Percentiles rank a stretch among this genome's conserved stretches.
phyloP scores from a whole-genome alignment of 37 sponge, comb jelly and placozoan species.

The Sycon ciliatum region DNA sequence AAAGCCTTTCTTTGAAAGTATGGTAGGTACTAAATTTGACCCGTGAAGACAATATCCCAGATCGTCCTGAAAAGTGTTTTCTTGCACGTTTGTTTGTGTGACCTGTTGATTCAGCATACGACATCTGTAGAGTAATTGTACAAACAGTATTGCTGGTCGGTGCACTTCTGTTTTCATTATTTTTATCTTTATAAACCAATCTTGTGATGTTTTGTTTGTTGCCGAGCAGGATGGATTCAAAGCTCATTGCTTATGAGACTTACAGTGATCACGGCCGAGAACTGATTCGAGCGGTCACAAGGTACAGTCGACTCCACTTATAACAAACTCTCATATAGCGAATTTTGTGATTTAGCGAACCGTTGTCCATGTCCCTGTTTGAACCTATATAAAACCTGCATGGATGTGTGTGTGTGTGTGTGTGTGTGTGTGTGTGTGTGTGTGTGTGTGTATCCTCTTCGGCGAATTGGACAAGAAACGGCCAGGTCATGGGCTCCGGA shows the following conservation, averaged over 20 bases:
- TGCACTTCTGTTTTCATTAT: background rate
- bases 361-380: background rate
- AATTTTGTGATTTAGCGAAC: background rate
- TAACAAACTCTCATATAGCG: too few relatives aligned
- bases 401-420: background rate
- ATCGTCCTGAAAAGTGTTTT: too few relatives aligned
- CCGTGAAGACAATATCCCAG: too few relatives aligned
- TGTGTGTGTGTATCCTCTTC: background rate
- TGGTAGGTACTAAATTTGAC: too few relatives aligned
- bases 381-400: background rate
- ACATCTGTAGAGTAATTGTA: background rate
- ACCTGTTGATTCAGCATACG: background rate
- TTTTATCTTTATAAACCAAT: background rate
- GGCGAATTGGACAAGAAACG: too few relatives aligned
- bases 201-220: background rate
- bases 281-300: too few relatives aligned
- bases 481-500: too few relatives aligned
- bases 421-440: background rate
- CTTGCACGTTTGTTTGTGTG: background rate
- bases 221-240: too few relatives aligned
- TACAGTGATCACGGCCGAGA: too few relatives aligned
- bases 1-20: too few relatives aligned
- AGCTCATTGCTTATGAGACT: too few relatives aligned
- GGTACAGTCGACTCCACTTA: too few relatives aligned
- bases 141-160: background rate